Conservation (phyloP, 2,797 vertebrate species). For the Silurus aristotelis region DNA sequence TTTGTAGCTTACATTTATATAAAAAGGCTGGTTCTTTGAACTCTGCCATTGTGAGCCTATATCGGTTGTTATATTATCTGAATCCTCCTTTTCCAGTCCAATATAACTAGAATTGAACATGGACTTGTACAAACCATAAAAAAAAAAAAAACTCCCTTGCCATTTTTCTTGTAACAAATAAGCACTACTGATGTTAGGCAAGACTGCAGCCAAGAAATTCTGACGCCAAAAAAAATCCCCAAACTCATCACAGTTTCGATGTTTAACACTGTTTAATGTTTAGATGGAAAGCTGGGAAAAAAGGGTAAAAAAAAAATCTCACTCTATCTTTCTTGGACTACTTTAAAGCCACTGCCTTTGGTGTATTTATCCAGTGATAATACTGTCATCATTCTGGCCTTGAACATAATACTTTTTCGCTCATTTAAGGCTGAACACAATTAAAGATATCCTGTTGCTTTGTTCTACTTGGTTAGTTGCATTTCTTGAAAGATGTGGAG, state of each 20-base stretch:
- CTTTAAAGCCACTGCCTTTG: constrained; percentile 3
- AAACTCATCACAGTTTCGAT: constrained; percentile 8
- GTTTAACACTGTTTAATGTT: constrained; percentile 20
- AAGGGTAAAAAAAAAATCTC: not conserved
- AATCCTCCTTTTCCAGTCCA: constrained; percentile 1
- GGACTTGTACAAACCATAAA: not conserved
- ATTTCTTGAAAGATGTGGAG: not conserved
- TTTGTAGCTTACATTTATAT: too few relatives aligned
- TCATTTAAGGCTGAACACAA: not conserved
- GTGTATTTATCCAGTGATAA: constrained; percentile 27
- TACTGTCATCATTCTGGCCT: constrained; percentile 16
- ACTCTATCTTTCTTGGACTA: not conserved
- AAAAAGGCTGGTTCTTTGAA: not conserved
- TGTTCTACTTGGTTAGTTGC: not conserved
- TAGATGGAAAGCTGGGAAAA: not conserved
- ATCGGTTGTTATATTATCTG: not conserved
- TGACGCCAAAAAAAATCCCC: constrained; percentile 9
- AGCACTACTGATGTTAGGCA: constrained; percentile 7
- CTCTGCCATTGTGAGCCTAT: not conserved
- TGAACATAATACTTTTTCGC: not conserved
- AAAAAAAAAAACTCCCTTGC: not conserved
- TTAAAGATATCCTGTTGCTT: not conserved
- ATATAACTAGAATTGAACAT: not conserved
- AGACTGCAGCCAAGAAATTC: constrained; percentile 18
- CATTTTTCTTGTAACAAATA: not conserved